These are phyloP conservation scores for Radopholus similis DNA, from an alignment of 1,140 invertebrate genomes.

Conservation along the genomic window DNA sequence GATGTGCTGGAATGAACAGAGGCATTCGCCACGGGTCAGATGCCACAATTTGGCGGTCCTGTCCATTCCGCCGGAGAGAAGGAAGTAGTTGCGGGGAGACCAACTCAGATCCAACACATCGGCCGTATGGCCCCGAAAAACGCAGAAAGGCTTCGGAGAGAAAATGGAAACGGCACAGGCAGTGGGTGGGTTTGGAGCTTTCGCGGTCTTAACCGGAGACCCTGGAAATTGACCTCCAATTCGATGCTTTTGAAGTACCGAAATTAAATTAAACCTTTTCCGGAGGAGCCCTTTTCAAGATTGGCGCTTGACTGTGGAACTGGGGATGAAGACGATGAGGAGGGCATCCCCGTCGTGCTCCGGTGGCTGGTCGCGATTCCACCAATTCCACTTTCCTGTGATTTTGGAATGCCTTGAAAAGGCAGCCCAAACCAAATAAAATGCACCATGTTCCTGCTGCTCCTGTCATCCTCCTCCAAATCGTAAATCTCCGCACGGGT, in stretches of 20 bases:
- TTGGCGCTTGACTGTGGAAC: neutral
- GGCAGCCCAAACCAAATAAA: too few relatives aligned
- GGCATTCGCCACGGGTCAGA: conserved; percentile 87
- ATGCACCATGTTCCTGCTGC: too few relatives aligned
- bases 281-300: too few relatives aligned
- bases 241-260: too few relatives aligned
- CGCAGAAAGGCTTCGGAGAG: conserved; percentile 78
- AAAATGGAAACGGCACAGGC: conserved; percentile 63
- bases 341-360: too few relatives aligned
- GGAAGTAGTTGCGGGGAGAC: conserved; percentile 92
- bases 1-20: conserved; percentile 97
- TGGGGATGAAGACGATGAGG: conserved; percentile 1
- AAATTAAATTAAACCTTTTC: too few relatives aligned
- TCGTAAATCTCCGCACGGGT: neutral
- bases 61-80: conserved; percentile 95
- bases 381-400: too few relatives aligned
- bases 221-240: too few relatives aligned
- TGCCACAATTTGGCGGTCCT: conserved; percentile 74
- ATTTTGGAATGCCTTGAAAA: too few relatives aligned
- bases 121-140: conserved; percentile 87
- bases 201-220: too few relatives aligned
- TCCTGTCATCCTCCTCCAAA: neutral
- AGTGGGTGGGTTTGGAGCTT: neutral
- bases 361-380: too few relatives aligned
- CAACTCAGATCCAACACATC: conserved; percentile 92